Conservation (phyloP, 2,113 vertebrate genomes). For the Rattus norvegicus region DNA sequence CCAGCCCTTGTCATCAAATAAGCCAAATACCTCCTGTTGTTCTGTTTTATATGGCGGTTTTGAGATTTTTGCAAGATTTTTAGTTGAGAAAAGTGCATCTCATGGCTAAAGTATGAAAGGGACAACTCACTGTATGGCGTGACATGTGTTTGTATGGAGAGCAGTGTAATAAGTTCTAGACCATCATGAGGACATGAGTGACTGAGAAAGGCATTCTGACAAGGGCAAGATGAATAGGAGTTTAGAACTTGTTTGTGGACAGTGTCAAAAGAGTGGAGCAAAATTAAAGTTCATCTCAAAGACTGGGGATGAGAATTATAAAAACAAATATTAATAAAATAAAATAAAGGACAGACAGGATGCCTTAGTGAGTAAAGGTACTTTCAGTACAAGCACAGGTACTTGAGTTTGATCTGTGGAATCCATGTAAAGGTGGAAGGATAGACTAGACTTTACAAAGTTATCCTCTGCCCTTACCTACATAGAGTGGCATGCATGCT, state of each 20-base stretch:
- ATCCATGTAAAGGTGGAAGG: not conserved
- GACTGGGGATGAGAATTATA: not conserved
- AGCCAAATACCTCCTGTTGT: not conserved
- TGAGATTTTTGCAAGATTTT: not conserved
- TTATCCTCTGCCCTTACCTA: not conserved
- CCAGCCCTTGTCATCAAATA: not conserved
- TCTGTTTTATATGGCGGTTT: not conserved
- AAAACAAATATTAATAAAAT: not conserved
- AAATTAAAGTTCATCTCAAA: not conserved
- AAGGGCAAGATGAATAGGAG: not conserved
- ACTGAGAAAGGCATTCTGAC: not conserved
- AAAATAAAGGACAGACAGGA: not conserved
- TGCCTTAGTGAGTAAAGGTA: too few species aligned
- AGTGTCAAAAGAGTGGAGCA: not conserved
- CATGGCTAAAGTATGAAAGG: not conserved
- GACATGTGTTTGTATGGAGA: not conserved
- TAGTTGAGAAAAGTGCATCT: not conserved
- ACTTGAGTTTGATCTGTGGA: not conserved
- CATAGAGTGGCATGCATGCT: too few species aligned
- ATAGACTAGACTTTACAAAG: not conserved
- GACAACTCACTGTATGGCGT: too few species aligned
- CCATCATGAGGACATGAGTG: not conserved
- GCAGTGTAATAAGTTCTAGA: not conserved
- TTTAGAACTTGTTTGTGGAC: not conserved
- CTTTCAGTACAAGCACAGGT: not conserved